Evolutionary conservation across 2,797 vertebrate species (phyloP), one percentile per base, ranked within the genome.

Genomic region (Channa striata): DNA sequence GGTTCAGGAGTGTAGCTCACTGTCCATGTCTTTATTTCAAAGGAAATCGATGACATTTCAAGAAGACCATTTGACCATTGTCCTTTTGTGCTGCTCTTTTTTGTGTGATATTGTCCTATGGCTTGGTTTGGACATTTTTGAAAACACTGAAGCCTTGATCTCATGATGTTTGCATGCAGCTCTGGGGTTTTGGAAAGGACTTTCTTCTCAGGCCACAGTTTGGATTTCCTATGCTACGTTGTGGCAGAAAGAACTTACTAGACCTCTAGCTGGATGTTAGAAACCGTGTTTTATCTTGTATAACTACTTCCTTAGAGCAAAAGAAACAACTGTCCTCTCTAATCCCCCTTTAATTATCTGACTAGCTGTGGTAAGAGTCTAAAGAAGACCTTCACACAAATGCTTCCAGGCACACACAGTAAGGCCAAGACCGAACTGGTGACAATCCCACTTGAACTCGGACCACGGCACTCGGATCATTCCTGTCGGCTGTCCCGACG

Each of bases 1-100:
- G 80, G 79, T 64, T 93, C 94, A 10, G 93, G 91, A 49, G 92
- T 95, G 50, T 97, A 90, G 91, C 57, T 74, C 39, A 9, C 48
- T 39, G 12, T 37, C 48, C 37, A 39, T 43, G 46, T 50, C 10
- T 43, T 67, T 23, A 10, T 40, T 59, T 71, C 65, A 68, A 78
- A 69, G 46, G 16, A 83, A 44, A 54, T 61, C 36, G 56, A 11
- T 66, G 48, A 56, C 65, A 56, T 52, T 39, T 61, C 52, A 68
- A 65, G 47, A 59, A 16, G 12, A 49, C 60, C 51, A 36, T 23
- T 12, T 80, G 8, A 64, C 30, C 17, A 21, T 72, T 57, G 61
- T 49, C 72, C 52, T 63, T 59, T 62, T 78, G 62, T 65, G 72
- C 76, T 50, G 43, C 14, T 71, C 59, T 30, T 40, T 72, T 77